Evolutionary conservation across 2,888 invertebrate genomes (phyloP), one percentile per base, ranked within the genome.

Genomic region (Cheilosia soror): DNA sequence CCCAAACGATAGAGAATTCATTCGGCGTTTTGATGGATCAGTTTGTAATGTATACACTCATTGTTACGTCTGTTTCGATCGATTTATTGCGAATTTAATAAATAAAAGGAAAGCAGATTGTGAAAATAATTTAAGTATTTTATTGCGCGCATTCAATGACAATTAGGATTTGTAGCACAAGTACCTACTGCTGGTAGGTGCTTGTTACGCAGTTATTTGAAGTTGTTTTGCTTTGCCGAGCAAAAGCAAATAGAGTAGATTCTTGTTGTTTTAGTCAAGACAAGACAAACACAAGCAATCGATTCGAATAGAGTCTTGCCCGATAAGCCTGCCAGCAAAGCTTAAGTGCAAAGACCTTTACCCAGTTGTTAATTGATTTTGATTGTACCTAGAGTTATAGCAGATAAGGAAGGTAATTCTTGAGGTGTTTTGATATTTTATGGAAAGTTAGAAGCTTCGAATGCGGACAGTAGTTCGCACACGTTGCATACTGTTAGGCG

Each of bases 341-440:
- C 27, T 69, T 5, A 55, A 77, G 78, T 55, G 62, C 55, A 44
- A 63, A 63, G 40, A 37, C 44, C 78, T 77, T 33, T 69, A 47
- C 44, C 63, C 29, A 71, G 15, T 57, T 57, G 44, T n/a, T 5
- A 11, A 9, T 5, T 25, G 6, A 20, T 6, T 31, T 37, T 37
- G 11, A 37, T 9, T 4, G 0, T 37, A 9, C 37, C 11, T 33
- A 3, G 3, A 33, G 33, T 33, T 33, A 9, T 3, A 11, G 37
- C 9, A 37, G 4, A n/a, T 53, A 27, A 4, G 2, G 42, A 2
- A 58, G 20, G 7, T 27, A 6, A 37, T 40, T 37, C 20, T 20
- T 47, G 20, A 5, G 20, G 20, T 44, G 44, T 4, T 4, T 25
- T 31, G 42, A 13, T 1, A 33, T 37, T 33, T 71, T 49, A 49